Percentiles rank a stretch among this genome's conserved stretches.
Evolutionary conservation across 2,797 vertebrate genomes (phyloP).

Genomic region (Luscinia luscinia): DNA sequence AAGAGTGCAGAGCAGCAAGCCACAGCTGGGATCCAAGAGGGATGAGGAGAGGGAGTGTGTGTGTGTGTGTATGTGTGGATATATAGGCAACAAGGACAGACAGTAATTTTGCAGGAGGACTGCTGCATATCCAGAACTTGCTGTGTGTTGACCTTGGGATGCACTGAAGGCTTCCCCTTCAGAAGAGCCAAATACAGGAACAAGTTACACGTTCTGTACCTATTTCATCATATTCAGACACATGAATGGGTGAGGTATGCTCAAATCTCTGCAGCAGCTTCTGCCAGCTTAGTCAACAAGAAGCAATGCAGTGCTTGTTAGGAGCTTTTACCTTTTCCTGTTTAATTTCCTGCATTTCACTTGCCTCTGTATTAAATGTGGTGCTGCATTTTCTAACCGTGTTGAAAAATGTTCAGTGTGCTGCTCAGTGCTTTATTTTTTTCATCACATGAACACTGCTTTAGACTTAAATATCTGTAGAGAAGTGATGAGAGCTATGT

Average conservation of each 20-base stretch:
- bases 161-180: not conserved
- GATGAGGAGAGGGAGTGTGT: rapidly evolving
- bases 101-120: not conserved
- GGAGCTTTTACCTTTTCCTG: not conserved
- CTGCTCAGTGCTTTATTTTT: not conserved
- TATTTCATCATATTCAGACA: not conserved
- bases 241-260: not conserved
- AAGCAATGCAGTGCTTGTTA: not conserved
- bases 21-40: not conserved
- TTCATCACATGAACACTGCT: not conserved
- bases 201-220: not conserved
- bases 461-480: not conserved
- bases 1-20: not conserved
- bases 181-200: not conserved
- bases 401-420: not conserved
- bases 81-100: not conserved
- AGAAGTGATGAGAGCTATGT: not conserved
- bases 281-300: not conserved
- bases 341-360: not conserved
- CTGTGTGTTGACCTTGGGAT: not conserved
- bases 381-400: not conserved
- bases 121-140: not conserved
- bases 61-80: rapidly evolving
- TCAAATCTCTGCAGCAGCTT: not conserved
- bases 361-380: not conserved